Base-by-base conservation (phyloP, 64 coral and sea anemone genomes). In the Montipora foliosa region DNA sequence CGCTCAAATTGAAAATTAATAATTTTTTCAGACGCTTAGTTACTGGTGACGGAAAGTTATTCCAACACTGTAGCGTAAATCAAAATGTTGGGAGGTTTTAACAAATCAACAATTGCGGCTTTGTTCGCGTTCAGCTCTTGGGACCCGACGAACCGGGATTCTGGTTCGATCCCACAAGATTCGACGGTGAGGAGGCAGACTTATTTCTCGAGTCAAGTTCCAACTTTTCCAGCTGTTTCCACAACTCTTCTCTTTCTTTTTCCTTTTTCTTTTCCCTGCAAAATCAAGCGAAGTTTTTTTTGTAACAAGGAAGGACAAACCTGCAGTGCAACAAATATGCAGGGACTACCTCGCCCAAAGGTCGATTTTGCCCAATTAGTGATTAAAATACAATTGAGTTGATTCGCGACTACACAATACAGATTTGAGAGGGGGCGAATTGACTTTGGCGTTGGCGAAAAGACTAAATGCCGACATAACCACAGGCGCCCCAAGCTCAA, bases 211-310 rank as follows among this genome's bases (percentile, higher is more conserved):
- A 86, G 79, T 99, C 98, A 69, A 99, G 52, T 90, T 99, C 98
- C 87, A 99, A 81, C 84, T 96, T 96, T 60, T 96, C 95, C 53
- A 99, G 86, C 49, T 91, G 84, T 78, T 99, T 99, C 98, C 98
- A 99, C 3, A 99, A 75, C 78, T 99, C 98, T 76, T 99, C 98
- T 37, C 98, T 84, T 67, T 99, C 98, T 89, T 99, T 99, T 60
- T 99, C 98, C 81, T 96, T 99, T 76, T 96, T 99, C 89, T 99
- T 99, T 91, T 99, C 98, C 86, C 98, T 98, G 79, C 59, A 78
- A 90, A 78, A 57, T 57, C 37, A 37, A 37, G 37, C 37, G 2
- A 37, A 37, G 37, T 2, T 37, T 37, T 37, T 37, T 37, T 37
- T 37, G 37, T 37, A 37, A 37, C 37, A 37, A 37, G 37, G 53